Percentiles rank a stretch among this genome's conserved stretches.
Conservation (phyloP, 2,113 vertebrate species). For the Halichoeres trimaculatus region DNA sequence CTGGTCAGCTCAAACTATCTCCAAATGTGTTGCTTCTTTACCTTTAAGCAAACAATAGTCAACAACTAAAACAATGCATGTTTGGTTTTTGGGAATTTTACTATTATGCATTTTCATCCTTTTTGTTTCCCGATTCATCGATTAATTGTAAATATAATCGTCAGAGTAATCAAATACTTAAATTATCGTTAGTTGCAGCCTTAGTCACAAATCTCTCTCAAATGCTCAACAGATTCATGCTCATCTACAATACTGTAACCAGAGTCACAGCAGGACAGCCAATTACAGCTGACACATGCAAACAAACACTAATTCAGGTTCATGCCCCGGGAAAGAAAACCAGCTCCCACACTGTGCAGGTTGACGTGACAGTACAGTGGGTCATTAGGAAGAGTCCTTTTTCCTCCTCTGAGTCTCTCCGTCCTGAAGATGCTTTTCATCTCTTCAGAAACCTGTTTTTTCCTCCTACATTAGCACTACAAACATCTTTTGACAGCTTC, state of each 20-base stretch:
- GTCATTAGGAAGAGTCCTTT: conserved; percentile 12
- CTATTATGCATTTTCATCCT: no score
- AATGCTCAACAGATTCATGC: conserved; percentile 25
- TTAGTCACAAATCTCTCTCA: no score
- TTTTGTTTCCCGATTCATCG: no score
- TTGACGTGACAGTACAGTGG: not conserved
- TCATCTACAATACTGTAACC: conserved; percentile 44
- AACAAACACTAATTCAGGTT: conserved; percentile 2
- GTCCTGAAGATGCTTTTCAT: not conserved
- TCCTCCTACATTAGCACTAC: not conserved
- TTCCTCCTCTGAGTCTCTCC: not conserved
- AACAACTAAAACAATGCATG: no score
- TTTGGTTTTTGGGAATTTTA: no score
- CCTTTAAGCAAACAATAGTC: no score
- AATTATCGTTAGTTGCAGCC: no score
- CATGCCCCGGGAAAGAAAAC: not conserved
- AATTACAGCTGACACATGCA: conserved; percentile 33
- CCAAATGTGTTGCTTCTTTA: no score
- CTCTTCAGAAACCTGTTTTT: not conserved
- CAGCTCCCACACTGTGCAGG: not conserved
- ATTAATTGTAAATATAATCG: no score
- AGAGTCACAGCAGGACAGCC: conserved; percentile 35
- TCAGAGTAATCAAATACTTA: no score
- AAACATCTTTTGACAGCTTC: conserved; percentile 1
- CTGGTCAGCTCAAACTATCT: no score